phyloP scores from a whole-genome alignment of 2,113 vertebrate genomes.

The Pitta sordida region DNA sequence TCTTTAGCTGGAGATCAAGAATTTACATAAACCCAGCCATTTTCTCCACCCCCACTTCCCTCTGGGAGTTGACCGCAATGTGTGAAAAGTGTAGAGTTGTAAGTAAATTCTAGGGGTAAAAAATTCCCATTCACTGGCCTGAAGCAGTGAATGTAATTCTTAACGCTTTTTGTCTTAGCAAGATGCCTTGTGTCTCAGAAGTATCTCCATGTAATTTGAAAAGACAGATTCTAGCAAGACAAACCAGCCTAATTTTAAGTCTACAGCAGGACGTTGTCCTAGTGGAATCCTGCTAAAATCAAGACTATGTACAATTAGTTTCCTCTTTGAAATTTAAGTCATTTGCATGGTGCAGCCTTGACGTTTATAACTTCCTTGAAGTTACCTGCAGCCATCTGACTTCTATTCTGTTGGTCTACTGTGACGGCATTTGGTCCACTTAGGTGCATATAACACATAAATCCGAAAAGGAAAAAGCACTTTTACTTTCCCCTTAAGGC shows the following conservation, averaged over 20 bases:
- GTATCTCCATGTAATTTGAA: background rate
- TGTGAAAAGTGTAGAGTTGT: background rate
- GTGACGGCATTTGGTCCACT: background rate
- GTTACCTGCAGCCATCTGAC: background rate
- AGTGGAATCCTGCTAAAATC: slow-evolving; percentile 18
- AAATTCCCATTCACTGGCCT: background rate
- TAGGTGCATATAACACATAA: background rate
- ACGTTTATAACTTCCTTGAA: background rate
- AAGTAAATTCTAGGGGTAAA: background rate
- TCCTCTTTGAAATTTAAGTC: background rate
- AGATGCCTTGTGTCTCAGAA: background rate
- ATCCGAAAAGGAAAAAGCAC: background rate
- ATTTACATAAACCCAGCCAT: background rate
- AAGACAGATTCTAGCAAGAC: slow-evolving; percentile 13
- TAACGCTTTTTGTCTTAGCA: background rate
- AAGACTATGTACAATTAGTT: background rate
- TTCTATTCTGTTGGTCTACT: background rate
- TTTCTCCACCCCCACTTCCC: background rate
- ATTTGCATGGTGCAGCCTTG: background rate
- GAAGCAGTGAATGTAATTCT: background rate
- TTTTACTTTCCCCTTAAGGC: background rate
- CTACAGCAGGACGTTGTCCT: background rate
- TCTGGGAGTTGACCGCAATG: background rate
- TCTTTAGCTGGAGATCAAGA: background rate
- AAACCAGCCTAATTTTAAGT: background rate